Base-by-base conservation (phyloP, 2,113 vertebrate genomes). In the Ameiurus melas region DNA sequence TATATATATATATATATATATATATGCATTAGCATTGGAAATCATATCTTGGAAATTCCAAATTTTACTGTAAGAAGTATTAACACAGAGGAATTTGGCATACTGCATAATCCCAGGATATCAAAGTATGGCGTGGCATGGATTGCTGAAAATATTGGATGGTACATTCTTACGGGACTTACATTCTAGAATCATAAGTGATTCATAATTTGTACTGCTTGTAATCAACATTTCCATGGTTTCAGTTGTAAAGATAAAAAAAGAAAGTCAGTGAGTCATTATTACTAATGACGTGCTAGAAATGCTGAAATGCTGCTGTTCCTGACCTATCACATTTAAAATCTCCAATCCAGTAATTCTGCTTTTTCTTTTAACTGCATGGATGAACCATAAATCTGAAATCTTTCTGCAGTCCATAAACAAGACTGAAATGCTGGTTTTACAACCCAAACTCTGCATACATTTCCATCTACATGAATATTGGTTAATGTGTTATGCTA, bases 321-420 rank as follows among this genome's bases (percentile, higher is more conserved):
- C 47, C 30, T 13, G 16, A 53, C 25, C 14, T n/a, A 14, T 7
- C 25, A 78, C 22, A 13, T n/a, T 51, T 12, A n/a, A 47, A 27
- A 27, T 13, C 25, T 27, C 25, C 77, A 3, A 53, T 5, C 53
- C 78, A 4, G 17, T 12, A 10, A 81, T 57, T 36, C 2, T 10
- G 5, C 9, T 58, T 8, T 20, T 0, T 62, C 36, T 82, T 82
- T 62, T 82, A 27, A 58, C 80, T 58, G 33, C 8, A 82, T 39
- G 12, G 47, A 82, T 82, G 30, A 60, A 39, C 30, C n/a, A 39
- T 82, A 43, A 82, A 82, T 82, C 20, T 80, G 53, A 57, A 57
- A 80, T 19, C 53, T 20, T 25, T 39, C 20, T 82, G 57, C 55
- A 36, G 57, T 60, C 33, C 20, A 82, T 82, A 82, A 82, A 82